Conservation (phyloP, 2,888 invertebrate species). For the Eledona agricola region DNA sequence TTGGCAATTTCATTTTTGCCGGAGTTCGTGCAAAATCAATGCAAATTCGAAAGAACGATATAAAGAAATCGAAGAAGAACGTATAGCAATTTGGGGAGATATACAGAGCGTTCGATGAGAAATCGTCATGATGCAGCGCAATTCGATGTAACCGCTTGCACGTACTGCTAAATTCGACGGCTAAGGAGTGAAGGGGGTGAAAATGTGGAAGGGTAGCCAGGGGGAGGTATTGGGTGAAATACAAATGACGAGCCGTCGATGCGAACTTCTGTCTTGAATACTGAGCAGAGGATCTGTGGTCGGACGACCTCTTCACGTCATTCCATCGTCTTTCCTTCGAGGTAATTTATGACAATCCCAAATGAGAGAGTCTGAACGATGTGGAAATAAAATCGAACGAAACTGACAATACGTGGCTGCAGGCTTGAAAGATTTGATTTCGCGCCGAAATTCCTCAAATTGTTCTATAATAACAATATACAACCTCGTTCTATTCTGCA, state of each 20-base stretch:
- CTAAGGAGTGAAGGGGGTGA: conserved; percentile 38
- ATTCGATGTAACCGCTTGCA: conserved; percentile 45
- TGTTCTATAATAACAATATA: conserved; percentile 43
- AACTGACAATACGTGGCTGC: conserved; percentile 44
- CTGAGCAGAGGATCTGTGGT: conserved; percentile 49
- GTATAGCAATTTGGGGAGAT: conserved; percentile 34
- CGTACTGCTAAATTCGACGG: conserved; percentile 44
- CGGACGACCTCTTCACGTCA: conserved; percentile 47
- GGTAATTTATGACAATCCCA: conserved; percentile 48
- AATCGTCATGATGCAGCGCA: conserved; percentile 43
- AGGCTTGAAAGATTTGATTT: conserved; percentile 47
- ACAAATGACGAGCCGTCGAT: conserved; percentile 55
- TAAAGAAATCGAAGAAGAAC: conserved; percentile 30
- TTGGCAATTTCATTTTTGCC: conserved; percentile 36
- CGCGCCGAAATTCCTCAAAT: conserved; percentile 44
- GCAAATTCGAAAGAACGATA: conserved; percentile 33
- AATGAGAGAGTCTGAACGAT: conserved; percentile 47
- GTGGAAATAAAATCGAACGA: conserved; percentile 46
- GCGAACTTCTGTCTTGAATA: conserved; percentile 52
- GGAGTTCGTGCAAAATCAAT: conserved; percentile 33
- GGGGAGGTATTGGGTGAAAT: conserved; percentile 50
- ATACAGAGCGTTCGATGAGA: conserved; percentile 41
- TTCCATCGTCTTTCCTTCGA: conserved; percentile 43
- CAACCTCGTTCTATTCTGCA: conserved; percentile 40
- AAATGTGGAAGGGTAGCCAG: conserved; percentile 39